These are phyloP conservation scores for Cremastinae sp. DNA, from an alignment of 2,888 invertebrate species.

Conservation along the genomic window DNA sequence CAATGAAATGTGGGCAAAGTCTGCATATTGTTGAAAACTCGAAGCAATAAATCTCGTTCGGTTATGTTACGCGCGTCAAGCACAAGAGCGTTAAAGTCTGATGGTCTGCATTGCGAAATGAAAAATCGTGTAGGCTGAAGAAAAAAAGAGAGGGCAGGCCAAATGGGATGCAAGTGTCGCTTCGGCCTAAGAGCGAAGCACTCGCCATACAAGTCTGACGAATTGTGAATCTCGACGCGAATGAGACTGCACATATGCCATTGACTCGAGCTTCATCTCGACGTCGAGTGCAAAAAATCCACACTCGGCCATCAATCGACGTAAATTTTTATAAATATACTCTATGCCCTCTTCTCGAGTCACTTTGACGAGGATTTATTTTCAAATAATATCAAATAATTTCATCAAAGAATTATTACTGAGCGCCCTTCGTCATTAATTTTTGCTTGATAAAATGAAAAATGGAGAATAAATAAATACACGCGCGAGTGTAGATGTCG, in stretches of 20 bases:
- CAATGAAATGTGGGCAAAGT: slow-evolving; percentile 19
- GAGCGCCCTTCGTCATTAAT: not conserved
- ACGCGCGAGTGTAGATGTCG: no score
- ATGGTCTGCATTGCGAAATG: slow-evolving; percentile 53
- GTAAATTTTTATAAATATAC: not conserved
- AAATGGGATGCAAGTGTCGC: slow-evolving; percentile 49
- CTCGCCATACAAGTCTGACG: slow-evolving; percentile 32
- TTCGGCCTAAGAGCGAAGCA: slow-evolving; percentile 32
- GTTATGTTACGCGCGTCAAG: slow-evolving; percentile 43
- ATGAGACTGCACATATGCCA: slow-evolving; percentile 8
- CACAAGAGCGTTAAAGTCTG: slow-evolving; percentile 34
- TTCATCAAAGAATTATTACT: no score
- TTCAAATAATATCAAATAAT: no score
- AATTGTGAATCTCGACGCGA: slow-evolving; percentile 39
- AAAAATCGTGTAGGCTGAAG: slow-evolving; percentile 47
- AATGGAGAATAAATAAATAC: no score
- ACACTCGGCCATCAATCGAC: not conserved
- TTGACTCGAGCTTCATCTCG: slow-evolving; percentile 16
- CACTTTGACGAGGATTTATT: no score
- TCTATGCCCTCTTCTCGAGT: no score
- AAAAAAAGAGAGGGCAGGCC: slow-evolving; percentile 8
- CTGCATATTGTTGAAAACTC: slow-evolving; percentile 37
- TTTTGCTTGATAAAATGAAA: no score
- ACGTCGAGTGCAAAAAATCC: slow-evolving; percentile 4
- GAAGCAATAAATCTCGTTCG: slow-evolving; percentile 49